phyloP scores from a whole-genome alignment of 2,797 vertebrate genomes.

The Gallinago solitaria region DNA sequence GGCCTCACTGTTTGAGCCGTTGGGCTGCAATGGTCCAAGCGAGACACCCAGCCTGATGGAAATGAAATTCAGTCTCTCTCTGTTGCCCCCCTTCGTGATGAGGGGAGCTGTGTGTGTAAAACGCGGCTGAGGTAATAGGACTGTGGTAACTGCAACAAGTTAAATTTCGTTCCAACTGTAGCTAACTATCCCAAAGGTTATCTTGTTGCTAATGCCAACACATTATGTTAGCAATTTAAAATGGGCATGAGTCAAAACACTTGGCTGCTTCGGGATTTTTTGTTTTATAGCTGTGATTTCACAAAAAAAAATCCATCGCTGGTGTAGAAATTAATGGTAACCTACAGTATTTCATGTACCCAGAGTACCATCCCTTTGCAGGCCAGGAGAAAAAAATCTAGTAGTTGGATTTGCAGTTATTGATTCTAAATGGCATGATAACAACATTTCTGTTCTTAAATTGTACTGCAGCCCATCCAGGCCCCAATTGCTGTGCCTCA shows the following conservation, averaged over 20 bases:
- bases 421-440: neutral
- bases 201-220: neutral
- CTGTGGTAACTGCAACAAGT: neutral
- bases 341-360: neutral
- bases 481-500: neutral
- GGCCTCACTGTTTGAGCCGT: neutral
- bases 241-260: neutral
- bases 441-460: neutral
- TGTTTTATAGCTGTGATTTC: neutral
- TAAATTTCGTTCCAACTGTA: neutral
- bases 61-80: neutral
- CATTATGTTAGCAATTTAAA: neutral
- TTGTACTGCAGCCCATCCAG: neutral
- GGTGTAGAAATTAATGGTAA: neutral
- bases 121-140: neutral
- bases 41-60: neutral
- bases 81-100: neutral
- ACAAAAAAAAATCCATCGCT: neutral
- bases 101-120: neutral
- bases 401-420: neutral
- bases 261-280: neutral
- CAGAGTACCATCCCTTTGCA: neutral
- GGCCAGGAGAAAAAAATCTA: neutral
- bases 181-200: neutral
- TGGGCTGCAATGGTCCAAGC: fast-evolving